phyloP scores from a whole-genome alignment of 2,888 invertebrate species.

The Chrysotoxum bicinctum region DNA sequence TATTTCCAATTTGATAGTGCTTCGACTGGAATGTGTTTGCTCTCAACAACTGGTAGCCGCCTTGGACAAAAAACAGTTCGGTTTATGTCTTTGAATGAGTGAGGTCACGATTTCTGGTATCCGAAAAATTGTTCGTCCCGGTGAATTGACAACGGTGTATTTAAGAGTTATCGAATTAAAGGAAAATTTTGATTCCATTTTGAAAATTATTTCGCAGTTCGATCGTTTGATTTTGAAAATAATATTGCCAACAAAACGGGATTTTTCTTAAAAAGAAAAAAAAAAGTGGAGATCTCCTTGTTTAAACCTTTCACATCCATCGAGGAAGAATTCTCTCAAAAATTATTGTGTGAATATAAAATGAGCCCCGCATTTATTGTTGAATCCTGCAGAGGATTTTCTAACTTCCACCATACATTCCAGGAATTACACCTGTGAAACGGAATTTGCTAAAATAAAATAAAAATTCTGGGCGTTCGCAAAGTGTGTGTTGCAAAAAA shows the following conservation, averaged over 20 bases:
- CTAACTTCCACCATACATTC: constrained; percentile 41
- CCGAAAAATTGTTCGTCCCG: constrained; percentile 38
- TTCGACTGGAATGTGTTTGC: constrained; percentile 58
- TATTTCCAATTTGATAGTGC: constrained; percentile 20
- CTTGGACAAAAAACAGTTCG: constrained; percentile 69
- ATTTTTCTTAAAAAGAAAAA: background rate
- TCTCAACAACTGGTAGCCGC: constrained; percentile 48
- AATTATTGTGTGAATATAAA: constrained; percentile 10
- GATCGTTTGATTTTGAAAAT: constrained; percentile 18
- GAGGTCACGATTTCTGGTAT: constrained; percentile 55
- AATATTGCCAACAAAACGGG: constrained; percentile 1
- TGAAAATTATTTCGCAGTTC: constrained; percentile 14
- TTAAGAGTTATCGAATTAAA: background rate
- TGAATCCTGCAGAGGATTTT: constrained; percentile 52
- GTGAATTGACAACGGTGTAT: constrained; percentile 13
- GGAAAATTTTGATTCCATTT: background rate
- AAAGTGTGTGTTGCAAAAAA: constrained; percentile 15
- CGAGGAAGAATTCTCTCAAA: background rate
- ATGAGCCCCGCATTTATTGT: constrained; percentile 47
- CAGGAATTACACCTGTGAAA: constrained; percentile 68
- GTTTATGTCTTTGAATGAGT: constrained; percentile 67
- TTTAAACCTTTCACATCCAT: background rate
- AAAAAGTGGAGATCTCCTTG: background rate
- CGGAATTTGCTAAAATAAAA: constrained; percentile 41
- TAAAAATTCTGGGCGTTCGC: constrained; percentile 13